Conservation (phyloP, 2,113 vertebrate species). For the Setophaga petechia region DNA sequence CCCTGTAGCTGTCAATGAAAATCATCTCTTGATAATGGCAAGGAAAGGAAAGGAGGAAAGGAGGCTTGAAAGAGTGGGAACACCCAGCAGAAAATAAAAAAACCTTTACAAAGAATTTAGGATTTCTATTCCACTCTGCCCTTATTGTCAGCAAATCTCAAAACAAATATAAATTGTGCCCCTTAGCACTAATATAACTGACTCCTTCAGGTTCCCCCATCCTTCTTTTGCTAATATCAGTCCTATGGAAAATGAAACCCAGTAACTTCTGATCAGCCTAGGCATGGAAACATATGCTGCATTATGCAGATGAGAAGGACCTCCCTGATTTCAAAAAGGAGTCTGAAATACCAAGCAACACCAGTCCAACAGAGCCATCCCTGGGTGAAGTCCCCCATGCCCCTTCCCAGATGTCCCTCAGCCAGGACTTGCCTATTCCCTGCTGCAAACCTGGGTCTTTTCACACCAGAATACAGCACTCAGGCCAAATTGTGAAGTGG, state of each 20-base stretch:
- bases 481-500: background rate
- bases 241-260: background rate
- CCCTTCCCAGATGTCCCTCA: background rate
- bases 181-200: background rate
- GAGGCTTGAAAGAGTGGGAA: background rate
- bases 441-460: background rate
- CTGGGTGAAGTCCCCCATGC: rapidly evolving
- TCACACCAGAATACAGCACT: constrained; percentile 17
- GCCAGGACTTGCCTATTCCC: background rate
- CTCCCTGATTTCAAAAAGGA: background rate
- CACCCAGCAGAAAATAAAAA: background rate
- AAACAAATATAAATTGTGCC: background rate
- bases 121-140: background rate
- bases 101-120: background rate
- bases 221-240: background rate
- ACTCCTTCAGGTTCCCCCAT: background rate
- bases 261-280: background rate
- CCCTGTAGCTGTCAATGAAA: background rate
- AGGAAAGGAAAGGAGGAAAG: background rate
- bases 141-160: background rate
- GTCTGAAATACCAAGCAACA: background rate
- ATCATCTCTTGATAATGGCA: background rate
- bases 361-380: background rate
- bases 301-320: background rate
- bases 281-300: background rate